Percentiles rank a stretch among this genome's conserved stretches.
Conservation (phyloP, 2,888 invertebrate species). For the Rhynchonema sp. region DNA sequence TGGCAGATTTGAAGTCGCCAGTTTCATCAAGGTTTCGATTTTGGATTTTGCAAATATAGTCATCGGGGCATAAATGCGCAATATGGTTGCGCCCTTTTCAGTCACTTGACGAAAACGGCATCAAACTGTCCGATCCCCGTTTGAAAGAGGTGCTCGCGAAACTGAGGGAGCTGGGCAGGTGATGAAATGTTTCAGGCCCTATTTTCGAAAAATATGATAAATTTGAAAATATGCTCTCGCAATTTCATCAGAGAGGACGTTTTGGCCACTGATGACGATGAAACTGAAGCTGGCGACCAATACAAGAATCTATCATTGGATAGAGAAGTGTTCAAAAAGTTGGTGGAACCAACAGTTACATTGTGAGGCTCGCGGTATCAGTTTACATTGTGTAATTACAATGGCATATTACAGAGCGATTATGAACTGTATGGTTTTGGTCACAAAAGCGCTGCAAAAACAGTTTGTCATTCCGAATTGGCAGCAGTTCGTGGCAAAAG, state of each 20-base stretch:
- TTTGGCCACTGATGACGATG: background rate
- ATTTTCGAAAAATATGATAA: no score
- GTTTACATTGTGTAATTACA: no score
- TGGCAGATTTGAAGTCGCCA: no score
- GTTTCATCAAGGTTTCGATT: no score
- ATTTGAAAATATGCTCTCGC: no score
- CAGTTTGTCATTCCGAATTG: conserved; percentile 90
- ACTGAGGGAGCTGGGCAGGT: background rate
- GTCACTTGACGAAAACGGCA: background rate
- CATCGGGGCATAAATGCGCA: no score
- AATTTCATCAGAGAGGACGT: background rate
- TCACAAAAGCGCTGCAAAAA: conserved; percentile 72
- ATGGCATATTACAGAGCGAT: conserved; percentile 22
- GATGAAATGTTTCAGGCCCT: no score
- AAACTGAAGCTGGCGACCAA: background rate
- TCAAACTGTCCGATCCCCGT: background rate
- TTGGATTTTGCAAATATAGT: no score
- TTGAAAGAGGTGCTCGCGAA: background rate
- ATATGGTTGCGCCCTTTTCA: no score
- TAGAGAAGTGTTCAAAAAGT: background rate
- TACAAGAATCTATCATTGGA: background rate
- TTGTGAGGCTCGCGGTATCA: no score
- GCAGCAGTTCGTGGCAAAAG: conserved; percentile 62
- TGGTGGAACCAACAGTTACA: no score
- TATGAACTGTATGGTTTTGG: conserved; percentile 60